Percentiles rank a stretch among this genome's conserved stretches.
Conservation (phyloP, 2,113 vertebrate genomes). For the Rattus rattus region DNA sequence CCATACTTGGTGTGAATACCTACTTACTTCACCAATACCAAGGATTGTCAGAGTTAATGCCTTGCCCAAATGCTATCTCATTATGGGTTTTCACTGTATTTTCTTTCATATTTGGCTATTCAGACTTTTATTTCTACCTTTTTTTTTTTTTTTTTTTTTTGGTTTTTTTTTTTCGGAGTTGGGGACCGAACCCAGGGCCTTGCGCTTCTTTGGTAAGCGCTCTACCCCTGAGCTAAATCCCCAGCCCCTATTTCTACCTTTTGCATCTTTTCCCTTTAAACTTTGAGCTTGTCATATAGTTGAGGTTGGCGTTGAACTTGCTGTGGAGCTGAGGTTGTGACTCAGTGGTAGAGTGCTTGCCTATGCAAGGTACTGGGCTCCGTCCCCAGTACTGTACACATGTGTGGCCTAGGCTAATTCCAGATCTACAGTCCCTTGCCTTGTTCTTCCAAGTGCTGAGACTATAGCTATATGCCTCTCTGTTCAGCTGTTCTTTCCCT, state of each 20-base stretch:
- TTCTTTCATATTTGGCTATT: slow-evolving; percentile 6
- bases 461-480: background rate
- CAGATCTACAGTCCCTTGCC: too few relatives aligned
- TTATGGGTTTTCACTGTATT: slow-evolving; percentile 9
- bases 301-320: background rate
- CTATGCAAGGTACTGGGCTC: background rate
- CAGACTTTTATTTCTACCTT: background rate
- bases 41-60: background rate
- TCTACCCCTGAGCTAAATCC: too few relatives aligned
- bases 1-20: background rate
- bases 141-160: too few relatives aligned
- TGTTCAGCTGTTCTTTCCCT: background rate
- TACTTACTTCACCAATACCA: background rate
- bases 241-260: background rate
- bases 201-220: too few relatives aligned
- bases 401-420: background rate
- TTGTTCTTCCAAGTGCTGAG: background rate
- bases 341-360: background rate
- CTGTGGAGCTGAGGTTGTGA: background rate
- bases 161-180: too few relatives aligned
- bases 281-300: background rate
- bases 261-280: background rate
- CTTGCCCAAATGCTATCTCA: background rate
- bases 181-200: too few relatives aligned
- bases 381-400: background rate